Evolutionary conservation across 2,113 vertebrate species (phyloP).

Genomic region (Hippocampus zosterae): DNA sequence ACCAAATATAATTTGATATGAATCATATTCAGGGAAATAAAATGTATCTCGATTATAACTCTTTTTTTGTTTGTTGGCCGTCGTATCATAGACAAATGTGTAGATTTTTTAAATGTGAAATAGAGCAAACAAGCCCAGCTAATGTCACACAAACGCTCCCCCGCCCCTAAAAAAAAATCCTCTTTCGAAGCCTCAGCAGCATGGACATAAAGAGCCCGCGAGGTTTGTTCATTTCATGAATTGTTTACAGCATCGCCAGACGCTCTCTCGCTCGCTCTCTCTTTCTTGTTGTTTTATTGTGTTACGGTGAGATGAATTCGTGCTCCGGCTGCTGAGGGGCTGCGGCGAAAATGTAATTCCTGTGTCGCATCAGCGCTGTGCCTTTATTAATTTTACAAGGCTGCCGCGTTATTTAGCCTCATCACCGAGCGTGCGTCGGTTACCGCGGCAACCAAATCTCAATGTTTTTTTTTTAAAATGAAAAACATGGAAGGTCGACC

Average conservation of each 20-base stretch:
- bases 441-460: constrained; percentile 48
- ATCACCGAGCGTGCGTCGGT: constrained; percentile 24
- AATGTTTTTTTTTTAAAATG: not conserved
- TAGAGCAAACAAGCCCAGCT: not conserved
- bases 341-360: constrained; percentile 16
- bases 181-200: constrained; percentile 13
- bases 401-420: constrained; percentile 24
- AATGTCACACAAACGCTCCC: not conserved
- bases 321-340: constrained; percentile 5
- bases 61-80: not conserved
- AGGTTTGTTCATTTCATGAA: constrained; percentile 22
- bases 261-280: not conserved
- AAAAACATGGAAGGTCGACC: not conserved
- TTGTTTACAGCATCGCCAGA: constrained; percentile 39
- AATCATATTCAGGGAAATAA: not conserved
- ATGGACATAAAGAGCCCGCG: constrained; percentile 30
- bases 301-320: constrained; percentile 22
- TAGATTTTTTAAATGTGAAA: not conserved
- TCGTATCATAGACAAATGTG: not conserved
- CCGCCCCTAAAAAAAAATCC: not conserved
- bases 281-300: constrained; percentile 25
- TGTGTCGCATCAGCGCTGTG: constrained; percentile 25
- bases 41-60: not conserved
- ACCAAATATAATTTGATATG: not conserved
- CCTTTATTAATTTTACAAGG: constrained; percentile 48